Evolutionary conservation across 1,140 invertebrate species (phyloP), one percentile per base, ranked within the genome.

Genomic region (Lucilia cuprina): DNA sequence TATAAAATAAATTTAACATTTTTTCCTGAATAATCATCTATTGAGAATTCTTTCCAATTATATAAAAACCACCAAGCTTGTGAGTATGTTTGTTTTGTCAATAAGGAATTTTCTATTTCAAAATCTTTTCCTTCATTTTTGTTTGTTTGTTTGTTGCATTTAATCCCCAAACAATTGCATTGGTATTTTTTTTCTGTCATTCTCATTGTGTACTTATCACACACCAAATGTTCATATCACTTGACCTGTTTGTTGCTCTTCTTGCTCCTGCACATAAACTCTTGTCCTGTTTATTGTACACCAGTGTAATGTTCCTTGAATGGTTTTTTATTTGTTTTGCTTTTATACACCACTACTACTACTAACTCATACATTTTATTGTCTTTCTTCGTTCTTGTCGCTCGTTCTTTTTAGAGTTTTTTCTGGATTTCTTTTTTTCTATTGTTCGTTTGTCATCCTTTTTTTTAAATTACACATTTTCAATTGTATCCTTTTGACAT

Each of bases 401-500:
- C 65, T 70, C 21, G 65, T 21, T 2, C 19, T 21, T 70, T 70
- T 25, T 70, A 70, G 25, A 21, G 8, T 70, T 12, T 25, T 70
- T 7, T 21, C 9, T 65, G 60, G 7, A n/a, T 65, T n/a, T 19
- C 60, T 30, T 30, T 30, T 30, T 30, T 30, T 41, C 41, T 41
- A 7, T 41, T 41, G 7, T 41, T 41, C 1, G 10, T 41, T 41
- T 21, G 25, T 9, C 9, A 21, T 70, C 65, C n/a, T 70, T n/a
- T 49, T 12, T 49, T 65, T 70, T 21, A 21, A 70, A 25, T 25
- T 70, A 70, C 19, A 70, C 65, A 70, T 70, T 21, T 70, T 70
- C 65, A 70, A 70, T 70, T 70, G 65, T 70, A 70, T 70, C 65
- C 65, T 70, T 70, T 70, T 70, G 65, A 70, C 65, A 70, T 70